Percentiles rank a stretch among this genome's conserved stretches.
Evolutionary conservation across 2,113 vertebrate genomes (phyloP).

Genomic region (Phodopus roborovskii): DNA sequence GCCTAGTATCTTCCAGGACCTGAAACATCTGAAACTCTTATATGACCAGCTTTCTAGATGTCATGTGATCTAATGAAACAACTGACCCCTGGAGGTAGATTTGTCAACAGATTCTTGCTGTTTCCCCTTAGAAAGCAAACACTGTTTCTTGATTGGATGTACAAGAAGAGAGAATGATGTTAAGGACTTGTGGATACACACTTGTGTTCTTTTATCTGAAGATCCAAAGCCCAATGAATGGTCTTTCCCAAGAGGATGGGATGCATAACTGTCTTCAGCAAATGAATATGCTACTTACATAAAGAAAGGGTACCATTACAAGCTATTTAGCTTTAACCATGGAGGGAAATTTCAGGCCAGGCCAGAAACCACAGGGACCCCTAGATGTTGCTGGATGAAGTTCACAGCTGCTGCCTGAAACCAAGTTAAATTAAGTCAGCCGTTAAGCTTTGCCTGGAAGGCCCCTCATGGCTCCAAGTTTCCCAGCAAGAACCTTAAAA

Average conservation of each 20-base stretch:
- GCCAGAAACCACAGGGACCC: neutral
- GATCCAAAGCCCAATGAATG: neutral
- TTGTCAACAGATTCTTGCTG: neutral
- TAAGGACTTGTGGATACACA: neutral
- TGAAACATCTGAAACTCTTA: neutral
- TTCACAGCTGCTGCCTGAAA: neutral
- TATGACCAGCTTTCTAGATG: neutral
- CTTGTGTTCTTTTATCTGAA: neutral
- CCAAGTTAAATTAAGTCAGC: constrained; percentile 1
- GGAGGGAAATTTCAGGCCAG: neutral
- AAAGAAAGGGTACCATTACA: neutral
- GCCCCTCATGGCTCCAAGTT: neutral
- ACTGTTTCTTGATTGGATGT: neutral
- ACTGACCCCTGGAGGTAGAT: neutral
- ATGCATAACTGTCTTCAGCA: neutral
- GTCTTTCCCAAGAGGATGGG: neutral
- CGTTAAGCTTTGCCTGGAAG: neutral
- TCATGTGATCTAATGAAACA: neutral
- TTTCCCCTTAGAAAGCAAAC: neutral
- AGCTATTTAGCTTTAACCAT: neutral
- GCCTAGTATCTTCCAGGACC: neutral
- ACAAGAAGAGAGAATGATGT: neutral
- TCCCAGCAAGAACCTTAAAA: neutral
- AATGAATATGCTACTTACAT: neutral
- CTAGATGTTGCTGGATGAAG: neutral